These are phyloP conservation scores for Astur gentilis DNA, from an alignment of 2,113 vertebrate genomes.

Conservation along the genomic window DNA sequence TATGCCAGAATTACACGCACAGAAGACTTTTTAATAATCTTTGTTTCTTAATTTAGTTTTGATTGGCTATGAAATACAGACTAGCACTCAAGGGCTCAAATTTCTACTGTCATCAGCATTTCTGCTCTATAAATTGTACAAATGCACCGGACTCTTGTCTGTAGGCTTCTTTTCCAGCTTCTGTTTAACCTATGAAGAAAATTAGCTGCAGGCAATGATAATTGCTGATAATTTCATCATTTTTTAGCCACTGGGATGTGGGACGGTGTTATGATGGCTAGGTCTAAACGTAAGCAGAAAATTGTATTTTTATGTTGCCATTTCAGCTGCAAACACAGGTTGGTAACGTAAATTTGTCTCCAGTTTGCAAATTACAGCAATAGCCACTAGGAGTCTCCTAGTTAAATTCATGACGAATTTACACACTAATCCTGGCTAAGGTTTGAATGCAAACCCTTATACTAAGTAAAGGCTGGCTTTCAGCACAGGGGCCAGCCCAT, in stretches of 20 bases:
- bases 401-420: not conserved
- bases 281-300: slow-evolving; percentile 42
- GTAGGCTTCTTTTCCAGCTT: slow-evolving; percentile 51
- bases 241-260: slow-evolving; percentile 31
- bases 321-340: not conserved
- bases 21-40: slow-evolving; percentile 81
- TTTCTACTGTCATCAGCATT: slow-evolving; percentile 82
- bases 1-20: slow-evolving; percentile 68
- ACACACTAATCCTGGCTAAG: not conserved
- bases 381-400: slow-evolving; percentile 8
- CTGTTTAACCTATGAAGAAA: slow-evolving; percentile 50
- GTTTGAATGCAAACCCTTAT: not conserved
- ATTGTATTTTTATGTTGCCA: not conserved
- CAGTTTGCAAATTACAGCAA: not conserved
- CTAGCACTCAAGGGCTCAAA: slow-evolving; percentile 72
- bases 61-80: slow-evolving; percentile 82
- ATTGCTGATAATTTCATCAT: slow-evolving; percentile 54
- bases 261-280: not conserved
- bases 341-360: not conserved
- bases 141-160: slow-evolving; percentile 36
- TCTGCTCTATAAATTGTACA: slow-evolving; percentile 71
- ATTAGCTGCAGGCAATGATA: slow-evolving; percentile 46
- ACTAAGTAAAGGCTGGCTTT: not conserved
- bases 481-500: not conserved
- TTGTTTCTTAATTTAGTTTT: slow-evolving; percentile 85